phyloP scores from a whole-genome alignment of 2,888 invertebrate genomes.

The Lasius fuliginosus region DNA sequence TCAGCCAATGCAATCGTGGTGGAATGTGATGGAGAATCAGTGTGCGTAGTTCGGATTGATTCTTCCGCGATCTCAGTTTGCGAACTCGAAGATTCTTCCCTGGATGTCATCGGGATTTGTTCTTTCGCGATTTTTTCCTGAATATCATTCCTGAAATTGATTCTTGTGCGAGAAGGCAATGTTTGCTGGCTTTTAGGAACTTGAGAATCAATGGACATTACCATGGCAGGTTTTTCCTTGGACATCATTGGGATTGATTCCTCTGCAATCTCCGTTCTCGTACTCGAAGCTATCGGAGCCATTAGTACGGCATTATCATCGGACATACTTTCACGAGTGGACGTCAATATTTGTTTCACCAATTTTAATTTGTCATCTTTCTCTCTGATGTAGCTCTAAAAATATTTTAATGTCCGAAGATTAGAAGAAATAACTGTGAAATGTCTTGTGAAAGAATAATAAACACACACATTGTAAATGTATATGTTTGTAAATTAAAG shows the following conservation, averaged over 20 bases:
- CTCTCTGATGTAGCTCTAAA: slow-evolving; percentile 87
- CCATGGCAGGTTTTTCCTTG: background rate
- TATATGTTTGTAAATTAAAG: background rate
- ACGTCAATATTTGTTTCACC: slow-evolving; percentile 88
- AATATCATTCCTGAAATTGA: background rate
- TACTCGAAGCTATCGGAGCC: background rate
- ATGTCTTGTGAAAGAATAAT: background rate
- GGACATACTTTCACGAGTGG: slow-evolving; percentile 73
- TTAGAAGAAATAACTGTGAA: background rate
- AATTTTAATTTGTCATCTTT: slow-evolving; percentile 89
- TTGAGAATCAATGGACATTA: background rate
- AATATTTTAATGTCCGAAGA: slow-evolving; percentile 32
- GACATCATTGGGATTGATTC: background rate
- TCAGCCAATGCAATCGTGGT: background rate
- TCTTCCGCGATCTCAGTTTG: slow-evolving; percentile 5
- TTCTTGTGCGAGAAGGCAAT: background rate
- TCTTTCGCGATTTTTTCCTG: background rate
- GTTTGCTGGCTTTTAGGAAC: no score
- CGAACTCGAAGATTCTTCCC: background rate
- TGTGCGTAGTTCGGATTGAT: background rate
- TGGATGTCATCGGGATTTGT: background rate
- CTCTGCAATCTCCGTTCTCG: background rate
- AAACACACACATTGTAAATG: background rate
- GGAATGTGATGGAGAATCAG: background rate
- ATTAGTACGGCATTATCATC: background rate